Percentiles rank a stretch among this genome's conserved stretches.
Conservation (phyloP, 2,113 vertebrate genomes). For the Eubucco bourcierii region DNA sequence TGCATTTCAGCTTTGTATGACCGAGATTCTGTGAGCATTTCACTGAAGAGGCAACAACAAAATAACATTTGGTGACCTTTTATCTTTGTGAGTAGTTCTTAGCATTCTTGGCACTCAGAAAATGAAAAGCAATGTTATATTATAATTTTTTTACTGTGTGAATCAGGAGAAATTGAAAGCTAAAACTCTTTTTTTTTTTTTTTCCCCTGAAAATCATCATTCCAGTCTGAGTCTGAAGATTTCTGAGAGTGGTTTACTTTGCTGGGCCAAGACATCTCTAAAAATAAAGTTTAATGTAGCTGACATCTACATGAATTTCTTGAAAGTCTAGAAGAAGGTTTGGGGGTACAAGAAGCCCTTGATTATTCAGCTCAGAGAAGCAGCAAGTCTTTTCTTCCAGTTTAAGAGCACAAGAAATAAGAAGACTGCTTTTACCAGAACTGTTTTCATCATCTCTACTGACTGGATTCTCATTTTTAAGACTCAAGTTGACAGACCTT, state of each 20-base stretch:
- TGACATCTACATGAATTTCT: background rate
- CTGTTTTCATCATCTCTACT: background rate
- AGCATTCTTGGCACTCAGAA: background rate
- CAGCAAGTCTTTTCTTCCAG: background rate
- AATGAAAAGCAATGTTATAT: background rate
- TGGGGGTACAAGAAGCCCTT: background rate
- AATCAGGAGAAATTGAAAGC: background rate
- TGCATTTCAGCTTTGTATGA: background rate
- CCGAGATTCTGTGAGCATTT: background rate
- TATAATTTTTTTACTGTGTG: background rate
- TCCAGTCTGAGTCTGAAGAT: background rate
- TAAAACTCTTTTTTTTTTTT: accelerated
- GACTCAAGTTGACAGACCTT: background rate
- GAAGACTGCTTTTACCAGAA: background rate
- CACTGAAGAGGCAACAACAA: background rate
- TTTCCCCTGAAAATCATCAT: background rate
- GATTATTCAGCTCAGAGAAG: background rate
- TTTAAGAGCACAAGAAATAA: background rate
- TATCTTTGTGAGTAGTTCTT: background rate
- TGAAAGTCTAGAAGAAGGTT: background rate
- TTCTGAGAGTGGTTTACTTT: background rate
- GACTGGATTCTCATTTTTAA: background rate
- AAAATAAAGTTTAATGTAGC: background rate
- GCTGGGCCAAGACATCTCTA: background rate
- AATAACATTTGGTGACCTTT: background rate